These are phyloP conservation scores for Siniperca chuatsi DNA, from an alignment of 2,113 vertebrate species.

Conservation along the genomic window DNA sequence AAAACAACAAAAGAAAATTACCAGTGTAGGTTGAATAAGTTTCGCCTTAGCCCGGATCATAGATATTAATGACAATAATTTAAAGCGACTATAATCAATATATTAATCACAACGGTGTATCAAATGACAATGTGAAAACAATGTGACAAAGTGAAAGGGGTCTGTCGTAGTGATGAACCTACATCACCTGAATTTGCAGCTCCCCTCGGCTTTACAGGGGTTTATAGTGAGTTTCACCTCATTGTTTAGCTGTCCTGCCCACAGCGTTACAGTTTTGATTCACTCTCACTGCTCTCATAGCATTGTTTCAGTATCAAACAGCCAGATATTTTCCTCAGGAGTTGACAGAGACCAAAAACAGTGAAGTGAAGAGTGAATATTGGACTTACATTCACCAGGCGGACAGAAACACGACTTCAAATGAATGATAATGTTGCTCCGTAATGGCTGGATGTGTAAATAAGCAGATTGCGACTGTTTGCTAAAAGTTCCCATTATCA, in stretches of 20 bases:
- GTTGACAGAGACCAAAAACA: neutral
- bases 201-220: neutral
- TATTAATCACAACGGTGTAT: neutral
- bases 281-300: neutral
- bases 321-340: slow-evolving; percentile 14
- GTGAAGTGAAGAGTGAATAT: neutral
- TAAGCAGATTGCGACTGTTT: neutral
- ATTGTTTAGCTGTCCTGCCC: neutral
- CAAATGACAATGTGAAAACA: neutral
- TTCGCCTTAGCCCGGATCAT: neutral
- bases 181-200: neutral
- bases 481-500: neutral
- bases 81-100: neutral
- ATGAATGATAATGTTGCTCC: neutral
- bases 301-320: neutral
- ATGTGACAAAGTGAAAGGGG: neutral
- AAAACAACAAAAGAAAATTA: slow-evolving; percentile 10
- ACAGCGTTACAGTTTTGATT: neutral
- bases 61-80: neutral
- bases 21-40: neutral
- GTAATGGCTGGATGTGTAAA: neutral
- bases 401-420: neutral
- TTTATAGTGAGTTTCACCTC: neutral
- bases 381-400: neutral
- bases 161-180: neutral